A percentile compares a stretch with the other conserved stretches of the same genome.
phyloP scores from a whole-genome alignment of 2,888 invertebrate species.

The Quadroppia sp. region DNA sequence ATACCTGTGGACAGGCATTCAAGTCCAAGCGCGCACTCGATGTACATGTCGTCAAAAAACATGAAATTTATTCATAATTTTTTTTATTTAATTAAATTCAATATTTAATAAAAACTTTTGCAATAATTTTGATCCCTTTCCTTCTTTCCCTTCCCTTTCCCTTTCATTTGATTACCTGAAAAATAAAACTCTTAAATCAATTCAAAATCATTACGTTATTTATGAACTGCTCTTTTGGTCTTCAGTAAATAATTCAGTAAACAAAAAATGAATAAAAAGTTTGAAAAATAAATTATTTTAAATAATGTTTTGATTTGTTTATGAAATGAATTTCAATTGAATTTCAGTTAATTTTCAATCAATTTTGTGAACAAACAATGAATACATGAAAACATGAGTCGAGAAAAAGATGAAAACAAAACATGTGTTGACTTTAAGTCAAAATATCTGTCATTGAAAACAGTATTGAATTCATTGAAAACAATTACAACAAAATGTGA shows the following conservation, averaged over 20 bases:
- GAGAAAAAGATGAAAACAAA: background rate
- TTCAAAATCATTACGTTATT: too few relatives aligned
- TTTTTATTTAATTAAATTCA: background rate
- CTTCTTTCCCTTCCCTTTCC: too few relatives aligned
- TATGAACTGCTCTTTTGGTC: too few relatives aligned
- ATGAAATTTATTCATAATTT: background rate
- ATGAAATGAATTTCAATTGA: too few relatives aligned
- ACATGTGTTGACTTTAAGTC: background rate
- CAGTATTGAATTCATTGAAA: background rate
- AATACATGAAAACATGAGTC: background rate
- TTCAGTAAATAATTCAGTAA: too few relatives aligned
- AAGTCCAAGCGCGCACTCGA: constrained; percentile 6
- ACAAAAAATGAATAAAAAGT: too few relatives aligned
- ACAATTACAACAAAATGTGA: background rate
- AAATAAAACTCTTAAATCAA: too few relatives aligned
- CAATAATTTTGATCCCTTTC: background rate
- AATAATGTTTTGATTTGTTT: too few relatives aligned
- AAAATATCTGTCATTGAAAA: background rate
- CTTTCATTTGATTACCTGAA: too few relatives aligned
- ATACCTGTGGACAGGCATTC: background rate
- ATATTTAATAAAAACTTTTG: background rate
- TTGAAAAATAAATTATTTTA: too few relatives aligned
- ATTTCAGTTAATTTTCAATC: too few relatives aligned
- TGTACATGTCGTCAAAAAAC: background rate
- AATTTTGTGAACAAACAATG: too few relatives aligned